Conservation (phyloP, 2,888 invertebrate species). For the Drosophila barbarae region DNA sequence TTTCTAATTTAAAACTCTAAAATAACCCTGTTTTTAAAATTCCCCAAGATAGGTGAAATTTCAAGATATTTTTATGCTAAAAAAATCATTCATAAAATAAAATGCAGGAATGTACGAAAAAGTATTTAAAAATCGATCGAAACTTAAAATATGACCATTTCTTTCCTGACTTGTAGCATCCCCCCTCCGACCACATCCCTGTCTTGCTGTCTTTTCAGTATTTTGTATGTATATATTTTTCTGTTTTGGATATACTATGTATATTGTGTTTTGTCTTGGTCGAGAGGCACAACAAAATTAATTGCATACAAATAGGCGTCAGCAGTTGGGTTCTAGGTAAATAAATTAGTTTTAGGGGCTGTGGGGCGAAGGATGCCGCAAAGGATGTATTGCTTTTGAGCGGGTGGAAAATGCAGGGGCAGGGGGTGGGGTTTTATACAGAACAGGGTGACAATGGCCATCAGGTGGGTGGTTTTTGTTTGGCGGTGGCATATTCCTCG, state of each 20-base stretch:
- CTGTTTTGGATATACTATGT: slow-evolving; percentile 2
- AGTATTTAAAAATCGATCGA: no score
- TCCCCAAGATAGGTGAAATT: no score
- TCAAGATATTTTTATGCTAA: no score
- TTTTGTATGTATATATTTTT: neutral
- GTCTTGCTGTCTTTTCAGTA: neutral
- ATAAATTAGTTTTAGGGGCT: slow-evolving; percentile 36
- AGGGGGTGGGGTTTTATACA: neutral
- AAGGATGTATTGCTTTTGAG: slow-evolving; percentile 24
- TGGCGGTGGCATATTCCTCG: slow-evolving; percentile 9
- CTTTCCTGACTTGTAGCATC: no score
- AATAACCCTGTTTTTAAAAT: no score
- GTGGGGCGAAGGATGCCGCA: slow-evolving; percentile 8
- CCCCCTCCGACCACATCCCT: slow-evolving; percentile 2
- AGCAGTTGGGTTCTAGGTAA: slow-evolving; percentile 43
- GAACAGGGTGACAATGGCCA: slow-evolving; percentile 17
- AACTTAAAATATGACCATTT: no score
- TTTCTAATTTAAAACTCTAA: no score
- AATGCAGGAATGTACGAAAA: no score
- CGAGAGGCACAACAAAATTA: slow-evolving; percentile 51
- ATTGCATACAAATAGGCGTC: slow-evolving; percentile 67
- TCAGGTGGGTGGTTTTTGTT: slow-evolving; percentile 20
- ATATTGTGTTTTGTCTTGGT: slow-evolving; percentile 23
- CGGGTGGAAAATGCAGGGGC: neutral
- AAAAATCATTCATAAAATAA: no score